Base-by-base conservation (phyloP, 2,888 invertebrate genomes). In the Drosophila barbarae region DNA sequence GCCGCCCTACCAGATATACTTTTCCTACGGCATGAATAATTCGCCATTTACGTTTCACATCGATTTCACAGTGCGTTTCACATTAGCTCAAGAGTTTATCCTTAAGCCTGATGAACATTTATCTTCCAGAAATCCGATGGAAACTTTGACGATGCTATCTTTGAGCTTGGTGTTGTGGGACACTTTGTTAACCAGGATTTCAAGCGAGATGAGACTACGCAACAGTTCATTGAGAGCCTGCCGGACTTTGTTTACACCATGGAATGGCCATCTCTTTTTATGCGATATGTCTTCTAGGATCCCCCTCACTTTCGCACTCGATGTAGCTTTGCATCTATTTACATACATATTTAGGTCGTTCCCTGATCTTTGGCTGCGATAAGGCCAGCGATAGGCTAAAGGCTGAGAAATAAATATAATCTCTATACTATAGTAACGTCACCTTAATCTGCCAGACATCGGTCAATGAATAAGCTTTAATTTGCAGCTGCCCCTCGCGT, bases 191-290 rank as follows among this genome's bases (percentile, higher is more conserved):
- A 90, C 73, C 88, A 89, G 42, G 88, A 90, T 38, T 89, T 89
- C 60, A 71, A 84, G 5, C 88, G 90, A 61, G 90, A 91, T n/a
- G 78, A 86, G 7, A 86, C 89, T 26, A 90, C 90, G 54, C 60
- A 88, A 42, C 69, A 87, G 21, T 90, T 92, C 64, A 76, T 91
- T 41, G 76, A 83, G 7, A 85, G 89, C 66, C 91, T 92, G 77
- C 92, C 92, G 0, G 81, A 89, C n/a, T 92, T 91, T 90, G 88
- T 90, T 0, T 90, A 90, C 81, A 87, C 90, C 8, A 90, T 90
- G 74, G 89, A 91, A 53, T 91, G 91, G 90, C 88, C 91, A 13
- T 90, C 90, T 34, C 86, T 89, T 12, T 92, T 91, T 72, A 87
- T 90, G 72, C 80, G 87, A 44, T 88, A 81, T 67, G 67, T 88